Base-by-base conservation (phyloP, 1,140 invertebrate species). In the Anastatus disparis region DNA sequence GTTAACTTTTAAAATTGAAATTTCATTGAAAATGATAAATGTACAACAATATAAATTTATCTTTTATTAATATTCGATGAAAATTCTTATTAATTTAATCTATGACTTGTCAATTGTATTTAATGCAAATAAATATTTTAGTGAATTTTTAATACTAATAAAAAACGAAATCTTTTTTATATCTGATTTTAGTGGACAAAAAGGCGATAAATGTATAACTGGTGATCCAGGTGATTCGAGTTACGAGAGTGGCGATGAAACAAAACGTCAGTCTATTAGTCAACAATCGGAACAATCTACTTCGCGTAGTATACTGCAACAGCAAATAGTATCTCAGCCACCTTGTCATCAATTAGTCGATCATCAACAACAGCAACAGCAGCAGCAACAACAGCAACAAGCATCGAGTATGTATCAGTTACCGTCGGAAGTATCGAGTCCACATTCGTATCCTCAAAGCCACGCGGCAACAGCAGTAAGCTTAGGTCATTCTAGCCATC, bases 351-450 rank as follows among this genome's bases (percentile, higher is more conserved):
- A 87, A 59, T 79, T 88, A 44, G 86, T 85, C 22, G 72, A 80
- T 8, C 85, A 83, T 0, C 81, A 52, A 15, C 62, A 71, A n/a
- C 76, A 76, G 12, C 72, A 76, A 24, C 74, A 77, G 17, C 29
- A 68, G n/a, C 77, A 74, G 26, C 78, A 78, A 40, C 79, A 81
- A 15, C 80, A 81, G 15, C 81, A 79, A 35, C 82, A 84, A n/a
- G 4, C 58, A 1, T 82, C 87, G 44, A 77, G 81, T 71, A 88
- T 88, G 82, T 88, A 88, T 66, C 87, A 87, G 63, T 79, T 88
- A 31, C 87, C 86, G n/a, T 82, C 85, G 0, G 81, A 84, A 17
- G 86, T 84, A 20, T 86, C 84, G 31, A 84, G 82, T 71, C 82
- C 83, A 13, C 82, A 40, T 3, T 81, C 85, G 35, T 85, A 85